Percentiles rank a stretch among this genome's conserved stretches.
phyloP scores from a whole-genome alignment of 2,113 vertebrate species.

The Gallinago media region DNA sequence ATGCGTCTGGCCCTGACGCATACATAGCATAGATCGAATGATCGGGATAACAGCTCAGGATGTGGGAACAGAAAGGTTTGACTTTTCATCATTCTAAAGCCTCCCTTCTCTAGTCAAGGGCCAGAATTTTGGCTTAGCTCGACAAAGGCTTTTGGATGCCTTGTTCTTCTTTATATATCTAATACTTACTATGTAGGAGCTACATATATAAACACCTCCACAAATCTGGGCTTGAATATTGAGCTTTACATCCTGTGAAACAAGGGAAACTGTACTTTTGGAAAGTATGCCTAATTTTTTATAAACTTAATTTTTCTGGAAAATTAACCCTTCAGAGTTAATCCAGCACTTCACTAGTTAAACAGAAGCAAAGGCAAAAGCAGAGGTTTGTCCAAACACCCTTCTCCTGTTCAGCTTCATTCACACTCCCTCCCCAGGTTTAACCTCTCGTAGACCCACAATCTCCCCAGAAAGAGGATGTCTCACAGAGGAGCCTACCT shows the following conservation, averaged over 20 bases:
- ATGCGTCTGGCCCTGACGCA: not conserved
- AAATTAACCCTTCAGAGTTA: not conserved
- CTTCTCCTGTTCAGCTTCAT: not conserved
- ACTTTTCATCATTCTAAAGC: not conserved
- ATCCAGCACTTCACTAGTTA: not conserved
- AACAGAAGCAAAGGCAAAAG: not conserved
- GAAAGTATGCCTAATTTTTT: not conserved
- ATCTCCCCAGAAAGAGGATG: not conserved
- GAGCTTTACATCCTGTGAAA: not conserved
- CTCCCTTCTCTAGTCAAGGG: not conserved
- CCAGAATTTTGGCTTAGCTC: not conserved
- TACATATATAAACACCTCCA: not conserved
- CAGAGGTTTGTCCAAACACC: not conserved
- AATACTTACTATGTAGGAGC: not conserved
- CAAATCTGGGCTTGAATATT: not conserved
- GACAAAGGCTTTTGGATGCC: not conserved
- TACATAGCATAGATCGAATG: rapidly evolving
- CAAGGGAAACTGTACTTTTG: not conserved
- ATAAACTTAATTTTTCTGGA: not conserved
- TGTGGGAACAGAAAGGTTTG: not conserved
- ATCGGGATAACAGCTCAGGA: not conserved
- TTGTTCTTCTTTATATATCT: not conserved
- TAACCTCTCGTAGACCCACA: not conserved
- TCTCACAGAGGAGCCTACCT: not conserved
- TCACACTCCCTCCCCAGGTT: not conserved